Evolutionary conservation across 2,113 vertebrate species (phyloP).

Genomic region (Okapia johnstoni): DNA sequence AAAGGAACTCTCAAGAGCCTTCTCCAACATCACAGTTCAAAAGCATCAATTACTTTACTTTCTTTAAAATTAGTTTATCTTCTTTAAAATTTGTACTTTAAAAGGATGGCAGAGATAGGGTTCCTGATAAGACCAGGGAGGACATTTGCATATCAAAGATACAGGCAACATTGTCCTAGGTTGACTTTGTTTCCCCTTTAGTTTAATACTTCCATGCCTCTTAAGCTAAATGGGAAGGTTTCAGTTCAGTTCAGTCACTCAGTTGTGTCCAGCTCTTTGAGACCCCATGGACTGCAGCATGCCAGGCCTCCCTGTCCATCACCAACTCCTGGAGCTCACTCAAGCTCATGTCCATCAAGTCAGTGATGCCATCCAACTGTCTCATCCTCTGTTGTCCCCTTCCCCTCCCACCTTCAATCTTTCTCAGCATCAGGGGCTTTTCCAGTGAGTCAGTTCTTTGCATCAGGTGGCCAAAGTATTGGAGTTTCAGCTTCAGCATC

Average conservation of each 20-base stretch:
- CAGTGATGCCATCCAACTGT: neutral
- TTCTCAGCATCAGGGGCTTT: neutral
- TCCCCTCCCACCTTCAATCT: neutral
- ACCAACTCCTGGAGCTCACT: neutral
- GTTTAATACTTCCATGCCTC: neutral
- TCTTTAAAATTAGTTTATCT: neutral
- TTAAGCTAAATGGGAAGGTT: neutral
- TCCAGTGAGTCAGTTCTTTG: neutral
- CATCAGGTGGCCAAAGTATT: neutral
- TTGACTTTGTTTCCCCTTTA: neutral
- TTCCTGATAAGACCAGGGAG: neutral
- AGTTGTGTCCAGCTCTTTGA: neutral
- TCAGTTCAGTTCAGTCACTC: neutral
- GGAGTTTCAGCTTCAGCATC: neutral
- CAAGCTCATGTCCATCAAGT: neutral
- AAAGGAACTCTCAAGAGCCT: neutral
- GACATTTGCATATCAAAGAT: neutral
- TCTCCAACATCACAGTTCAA: neutral
- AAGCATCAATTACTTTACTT: neutral
- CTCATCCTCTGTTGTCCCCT: neutral
- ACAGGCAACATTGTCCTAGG: neutral
- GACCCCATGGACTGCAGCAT: neutral
- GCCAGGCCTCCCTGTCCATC: neutral
- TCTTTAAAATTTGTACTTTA: neutral
- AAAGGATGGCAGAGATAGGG: neutral